Evolutionary conservation across 1,140 invertebrate genomes (phyloP).

Genomic region (Aphelenchoides fujianensis): DNA sequence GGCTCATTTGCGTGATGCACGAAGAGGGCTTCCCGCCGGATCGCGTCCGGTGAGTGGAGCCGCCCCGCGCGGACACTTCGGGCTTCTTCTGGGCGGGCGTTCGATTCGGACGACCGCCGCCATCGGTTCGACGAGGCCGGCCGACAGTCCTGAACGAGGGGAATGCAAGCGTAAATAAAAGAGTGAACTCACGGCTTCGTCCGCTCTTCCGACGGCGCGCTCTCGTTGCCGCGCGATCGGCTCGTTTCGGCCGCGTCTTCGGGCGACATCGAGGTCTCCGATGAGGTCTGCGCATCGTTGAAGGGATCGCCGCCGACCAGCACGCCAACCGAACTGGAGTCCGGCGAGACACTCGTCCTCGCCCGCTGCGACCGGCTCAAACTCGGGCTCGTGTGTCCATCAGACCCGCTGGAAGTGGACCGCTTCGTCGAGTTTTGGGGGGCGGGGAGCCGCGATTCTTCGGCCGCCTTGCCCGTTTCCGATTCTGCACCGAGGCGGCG

Average conservation of each 20-base stretch:
- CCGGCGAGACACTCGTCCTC: not conserved
- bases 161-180: no score
- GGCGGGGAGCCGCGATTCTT: not conserved
- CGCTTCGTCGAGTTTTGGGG: not conserved
- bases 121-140: not conserved
- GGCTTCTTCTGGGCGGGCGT: constrained; percentile 10
- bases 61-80: not conserved
- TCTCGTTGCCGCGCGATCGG: not conserved
- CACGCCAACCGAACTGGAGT: constrained; percentile 4
- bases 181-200: constrained; percentile 7
- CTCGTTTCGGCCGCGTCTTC: not conserved
- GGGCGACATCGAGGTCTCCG: not conserved
- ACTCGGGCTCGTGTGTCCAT: not conserved
- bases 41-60: not conserved
- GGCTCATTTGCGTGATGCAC: constrained; percentile 7
- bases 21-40: constrained; percentile 10
- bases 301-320: not conserved
- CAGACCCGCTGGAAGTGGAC: constrained; percentile 6
- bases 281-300: not conserved
- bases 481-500: not conserved
- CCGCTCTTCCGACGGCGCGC: not conserved
- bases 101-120: not conserved
- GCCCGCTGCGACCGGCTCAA: not conserved
- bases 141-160: not conserved
- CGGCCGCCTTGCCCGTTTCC: not conserved